These are phyloP conservation scores for Apodemia zela DNA, from an alignment of 2,888 invertebrate genomes.

Conservation along the genomic window DNA sequence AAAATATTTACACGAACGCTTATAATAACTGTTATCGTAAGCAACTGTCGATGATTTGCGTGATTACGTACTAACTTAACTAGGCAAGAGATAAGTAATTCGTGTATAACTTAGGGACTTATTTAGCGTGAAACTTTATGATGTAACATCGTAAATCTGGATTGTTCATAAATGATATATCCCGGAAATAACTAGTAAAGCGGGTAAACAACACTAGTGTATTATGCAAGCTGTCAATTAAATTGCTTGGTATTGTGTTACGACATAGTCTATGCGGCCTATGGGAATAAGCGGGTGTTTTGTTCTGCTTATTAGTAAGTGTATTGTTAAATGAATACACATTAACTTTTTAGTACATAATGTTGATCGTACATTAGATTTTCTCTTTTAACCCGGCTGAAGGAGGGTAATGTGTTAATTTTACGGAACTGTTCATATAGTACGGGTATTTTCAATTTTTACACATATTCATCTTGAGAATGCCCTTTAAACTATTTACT, in stretches of 20 bases:
- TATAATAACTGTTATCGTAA: conserved; percentile 30
- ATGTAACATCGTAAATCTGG: conserved; percentile 37
- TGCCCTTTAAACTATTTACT: no score
- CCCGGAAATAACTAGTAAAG: conserved; percentile 64
- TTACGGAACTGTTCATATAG: no score
- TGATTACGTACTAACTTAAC: conserved; percentile 33
- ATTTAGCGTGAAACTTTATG: conserved; percentile 35
- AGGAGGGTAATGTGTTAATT: neutral
- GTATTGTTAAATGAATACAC: neutral
- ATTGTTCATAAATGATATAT: conserved; percentile 42
- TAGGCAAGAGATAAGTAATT: conserved; percentile 28
- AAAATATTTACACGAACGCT: conserved; percentile 28
- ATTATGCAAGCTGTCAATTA: conserved; percentile 75
- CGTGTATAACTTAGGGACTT: conserved; percentile 31
- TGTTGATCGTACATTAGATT: neutral
- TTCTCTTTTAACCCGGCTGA: neutral
- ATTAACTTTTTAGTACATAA: neutral
- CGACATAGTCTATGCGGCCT: conserved; percentile 41
- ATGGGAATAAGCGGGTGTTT: conserved; percentile 45
- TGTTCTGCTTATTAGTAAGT: neutral
- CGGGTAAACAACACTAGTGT: conserved; percentile 39
- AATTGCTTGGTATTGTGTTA: conserved; percentile 65
- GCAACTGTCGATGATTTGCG: conserved; percentile 31
- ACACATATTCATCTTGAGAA: no score
- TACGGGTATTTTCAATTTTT: no score